These are phyloP conservation scores for Ditylenchus weischeri DNA, from an alignment of 2,888 invertebrate genomes.

Conservation along the genomic window DNA sequence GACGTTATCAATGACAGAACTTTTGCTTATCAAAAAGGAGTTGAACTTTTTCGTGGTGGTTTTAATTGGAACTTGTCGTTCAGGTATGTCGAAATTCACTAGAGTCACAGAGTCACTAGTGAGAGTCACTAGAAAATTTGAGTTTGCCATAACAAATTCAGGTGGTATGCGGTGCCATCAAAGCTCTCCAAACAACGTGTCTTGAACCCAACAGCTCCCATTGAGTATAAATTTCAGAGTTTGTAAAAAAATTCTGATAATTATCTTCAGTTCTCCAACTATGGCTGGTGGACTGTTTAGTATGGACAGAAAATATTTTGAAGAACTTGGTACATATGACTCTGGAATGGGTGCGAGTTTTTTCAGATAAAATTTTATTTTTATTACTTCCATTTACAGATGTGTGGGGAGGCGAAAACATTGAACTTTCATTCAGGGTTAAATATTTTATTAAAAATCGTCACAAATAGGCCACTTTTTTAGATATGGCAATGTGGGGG, in stretches of 20 bases:
- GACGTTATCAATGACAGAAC: constrained; percentile 93
- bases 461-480: background rate
- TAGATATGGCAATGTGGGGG: constrained; percentile 60
- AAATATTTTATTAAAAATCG: background rate
- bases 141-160: background rate
- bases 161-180: constrained; percentile 65
- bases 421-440: constrained; percentile 89
- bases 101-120: too few relatives aligned
- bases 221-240: constrained; percentile 61
- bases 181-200: constrained; percentile 59
- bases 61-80: constrained; percentile 96
- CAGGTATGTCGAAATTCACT: constrained; percentile 70
- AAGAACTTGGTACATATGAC: constrained; percentile 75
- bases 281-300: constrained; percentile 94
- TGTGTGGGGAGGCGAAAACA: constrained; percentile 91
- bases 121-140: constrained; percentile 59
- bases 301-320: constrained; percentile 79
- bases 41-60: constrained; percentile 94
- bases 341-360: constrained; percentile 63
- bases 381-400: background rate
- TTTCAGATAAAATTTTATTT: background rate
- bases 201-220: constrained; percentile 69
- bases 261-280: constrained; percentile 69
- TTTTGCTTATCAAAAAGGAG: constrained; percentile 83
- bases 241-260: background rate